phyloP scores from a whole-genome alignment of 2,797 vertebrate genomes.

The Ceryle rudis region DNA sequence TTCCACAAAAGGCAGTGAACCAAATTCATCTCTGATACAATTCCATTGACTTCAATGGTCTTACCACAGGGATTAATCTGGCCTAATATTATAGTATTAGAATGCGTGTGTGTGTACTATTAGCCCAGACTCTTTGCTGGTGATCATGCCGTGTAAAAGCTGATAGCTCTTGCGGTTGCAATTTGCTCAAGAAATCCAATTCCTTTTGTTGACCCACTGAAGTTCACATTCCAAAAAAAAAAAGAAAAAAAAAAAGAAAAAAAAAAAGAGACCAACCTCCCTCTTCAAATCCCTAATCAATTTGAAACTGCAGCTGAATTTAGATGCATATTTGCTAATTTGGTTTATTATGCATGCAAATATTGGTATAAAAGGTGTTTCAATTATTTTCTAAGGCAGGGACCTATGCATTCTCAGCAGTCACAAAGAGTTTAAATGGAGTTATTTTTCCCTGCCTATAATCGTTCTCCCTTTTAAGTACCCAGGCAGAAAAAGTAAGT shows the following conservation, averaged over 20 bases:
- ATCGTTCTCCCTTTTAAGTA: constrained; percentile 99
- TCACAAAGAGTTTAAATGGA: constrained; percentile 98
- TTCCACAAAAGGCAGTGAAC: constrained; percentile 60
- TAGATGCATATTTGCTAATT: constrained; percentile 82
- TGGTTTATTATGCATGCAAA: constrained; percentile 84
- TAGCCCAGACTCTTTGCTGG: constrained; percentile 52
- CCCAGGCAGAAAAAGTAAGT: constrained; percentile 99
- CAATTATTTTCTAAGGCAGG: constrained; percentile 87
- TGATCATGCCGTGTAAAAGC: constrained; percentile 52
- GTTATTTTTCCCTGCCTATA: constrained; percentile 99
- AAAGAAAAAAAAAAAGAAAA: neutral
- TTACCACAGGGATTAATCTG: constrained; percentile 63
- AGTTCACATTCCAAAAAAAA: constrained; percentile 60
- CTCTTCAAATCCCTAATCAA: constrained; percentile 27
- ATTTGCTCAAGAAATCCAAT: constrained; percentile 67
- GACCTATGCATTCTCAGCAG: constrained; percentile 93
- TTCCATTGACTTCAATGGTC: constrained; percentile 64
- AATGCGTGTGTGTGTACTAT: constrained; percentile 9
- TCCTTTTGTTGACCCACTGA: constrained; percentile 74
- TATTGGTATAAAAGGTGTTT: constrained; percentile 86
- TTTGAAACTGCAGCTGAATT: constrained; percentile 77
- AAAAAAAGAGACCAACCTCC: neutral
- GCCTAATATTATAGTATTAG: constrained; percentile 53
- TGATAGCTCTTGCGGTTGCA: constrained; percentile 70
- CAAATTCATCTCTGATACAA: constrained; percentile 68